Base-by-base conservation (phyloP, 2,797 vertebrate species). In the Tragelaphus oryx region DNA sequence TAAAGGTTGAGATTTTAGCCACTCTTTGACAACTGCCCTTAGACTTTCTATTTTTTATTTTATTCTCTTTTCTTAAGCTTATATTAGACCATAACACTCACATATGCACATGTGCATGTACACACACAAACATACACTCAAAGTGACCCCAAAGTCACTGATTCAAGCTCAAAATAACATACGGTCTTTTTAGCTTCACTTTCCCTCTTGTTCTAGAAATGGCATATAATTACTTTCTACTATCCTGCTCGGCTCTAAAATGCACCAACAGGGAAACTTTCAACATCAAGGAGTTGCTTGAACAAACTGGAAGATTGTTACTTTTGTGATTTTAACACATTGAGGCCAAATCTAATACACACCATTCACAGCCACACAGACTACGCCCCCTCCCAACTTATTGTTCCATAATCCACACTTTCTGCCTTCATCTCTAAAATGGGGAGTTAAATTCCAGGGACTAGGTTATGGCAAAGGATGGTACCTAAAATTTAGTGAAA, bases 291-390 rank as follows among this genome's bases (percentile, higher is more conserved):
- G 65, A 94, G n/a, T 92, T 97, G 16, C 59, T 85, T 97, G 68
- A 98, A 98, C 98, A 98, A 98, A 98, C 96, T 97, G 93, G 96
- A 33, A 13, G 24, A 94, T 26, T 93, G 93, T 95, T 98, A 97
- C 95, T 98, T 97, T 96, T 98, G 97, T 93, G 97, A 97, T 87
- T 91, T 97, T 81, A 95, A 92, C 79, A 97, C 68, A 95, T 91
- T 94, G 93, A 97, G 83, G 95, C 91, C 81, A 94, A 98, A 97
- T 96, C 68, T 52, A 97, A 76, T 93, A 94, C 30, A 95, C 65
- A n/a, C 12, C 18, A 52, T 65, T 28, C 55, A 82, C 9, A 55
- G 48, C 41, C 37, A 37, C 11, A 90, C n/a, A 83, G 68, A 55
- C 22, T 1, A 2, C 0, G 6, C 28, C 12, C 30, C 13, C 16